Base-by-base conservation (phyloP, 2,113 vertebrate species). In the Neogobius melanostomus region DNA sequence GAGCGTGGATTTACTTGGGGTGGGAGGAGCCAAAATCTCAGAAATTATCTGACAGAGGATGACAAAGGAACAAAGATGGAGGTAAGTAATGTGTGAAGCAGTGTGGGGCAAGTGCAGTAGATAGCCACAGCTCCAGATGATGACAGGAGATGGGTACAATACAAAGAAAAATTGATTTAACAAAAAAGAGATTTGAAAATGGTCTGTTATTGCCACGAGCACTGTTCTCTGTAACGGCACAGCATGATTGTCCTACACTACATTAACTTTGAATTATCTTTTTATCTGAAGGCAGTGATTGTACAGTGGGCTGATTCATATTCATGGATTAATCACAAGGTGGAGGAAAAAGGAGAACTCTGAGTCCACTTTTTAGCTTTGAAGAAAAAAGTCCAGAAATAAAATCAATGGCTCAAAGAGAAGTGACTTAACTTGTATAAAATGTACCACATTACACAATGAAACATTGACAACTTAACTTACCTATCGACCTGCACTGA, bases 1-100 rank as follows among this genome's bases (percentile, higher is more conserved):
- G 92, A 91, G 75, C 87, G 72, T 85, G 85, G 88, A 94, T 96
- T 95, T 94, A 94, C 90, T 92, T 76, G 65, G 85, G 77, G 85
- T 82, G 77, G 74, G 70, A 11, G 59, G 51, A 74, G 79, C 85
- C 66, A 72, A 71, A 70, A 76, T 66, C 57, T 65, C 36, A 36
- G 69, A 81, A 89, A 85, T 87, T 59, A 92, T 87, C 86, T 89
- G 83, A 87, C 79, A 73, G 77, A 82, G 73, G 65, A 59, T 70
- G 83, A 89, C 83, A 85, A 89, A 87, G 83, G 71, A 76, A 69
- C 61, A 1, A 57, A 75, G 67, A 69, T 42, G 51, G 68, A 81
- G 76, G 66, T 91, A 92, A 92, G 92, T 93, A 91, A 92, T 87
- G 85, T 92, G 90, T 88, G 88, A 90, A 88, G 91, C 80, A 79